A percentile compares a stretch with the other conserved stretches of the same genome.
These are phyloP conservation scores for Drosophila parthenogenetica DNA, from an alignment of 2,888 invertebrate species.

Conservation along the genomic window DNA sequence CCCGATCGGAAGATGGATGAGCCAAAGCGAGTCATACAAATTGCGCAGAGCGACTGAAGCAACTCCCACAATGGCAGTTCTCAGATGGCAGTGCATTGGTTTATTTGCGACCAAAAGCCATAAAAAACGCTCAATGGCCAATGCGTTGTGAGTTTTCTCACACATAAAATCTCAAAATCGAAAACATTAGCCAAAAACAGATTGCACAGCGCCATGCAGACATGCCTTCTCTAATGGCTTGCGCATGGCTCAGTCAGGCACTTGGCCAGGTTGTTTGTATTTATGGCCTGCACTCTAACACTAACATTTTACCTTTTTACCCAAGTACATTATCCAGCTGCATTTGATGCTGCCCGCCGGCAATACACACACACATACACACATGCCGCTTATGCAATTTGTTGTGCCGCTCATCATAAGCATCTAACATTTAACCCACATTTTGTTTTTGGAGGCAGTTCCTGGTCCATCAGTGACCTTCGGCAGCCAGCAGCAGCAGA, in stretches of 20 bases:
- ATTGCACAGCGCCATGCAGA: constrained; percentile 44
- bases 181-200: constrained; percentile 65
- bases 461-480: constrained; percentile 66
- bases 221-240: constrained; percentile 72
- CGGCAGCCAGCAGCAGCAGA: constrained; percentile 20
- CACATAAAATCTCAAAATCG: constrained; percentile 68
- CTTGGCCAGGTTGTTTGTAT: constrained; percentile 49
- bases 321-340: constrained; percentile 8
- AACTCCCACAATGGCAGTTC: constrained; percentile 69
- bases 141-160: constrained; percentile 62
- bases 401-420: constrained; percentile 42
- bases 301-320: constrained; percentile 36
- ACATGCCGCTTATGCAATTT: constrained; percentile 61
- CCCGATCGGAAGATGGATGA: constrained; percentile 60
- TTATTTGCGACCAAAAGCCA: constrained; percentile 53
- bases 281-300: constrained; percentile 61
- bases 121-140: constrained; percentile 62
- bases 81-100: constrained; percentile 49
- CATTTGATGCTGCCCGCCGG: constrained; percentile 31
- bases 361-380: background rate
- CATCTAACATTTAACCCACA: constrained; percentile 57
- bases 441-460: constrained; percentile 35
- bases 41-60: constrained; percentile 27
- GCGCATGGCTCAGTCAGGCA: constrained; percentile 45
- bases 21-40: constrained; percentile 21